These are phyloP conservation scores for Adelognathus sp. DNA, from an alignment of 2,888 invertebrate species.

Conservation along the genomic window DNA sequence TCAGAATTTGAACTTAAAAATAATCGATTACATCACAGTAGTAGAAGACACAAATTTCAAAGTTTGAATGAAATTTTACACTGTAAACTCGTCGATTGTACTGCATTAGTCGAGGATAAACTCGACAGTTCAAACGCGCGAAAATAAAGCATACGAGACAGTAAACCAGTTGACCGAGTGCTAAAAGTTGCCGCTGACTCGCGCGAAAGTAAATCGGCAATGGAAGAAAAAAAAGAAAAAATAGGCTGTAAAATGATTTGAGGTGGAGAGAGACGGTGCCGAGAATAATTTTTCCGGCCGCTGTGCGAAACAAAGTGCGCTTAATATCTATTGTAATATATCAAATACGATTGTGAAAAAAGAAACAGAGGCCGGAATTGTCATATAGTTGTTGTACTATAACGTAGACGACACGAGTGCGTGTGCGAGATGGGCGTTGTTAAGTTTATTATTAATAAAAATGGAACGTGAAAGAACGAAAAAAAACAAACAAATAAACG, in stretches of 20 bases:
- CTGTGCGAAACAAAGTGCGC: background rate
- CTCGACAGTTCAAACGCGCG: background rate
- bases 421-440: constrained; percentile 37
- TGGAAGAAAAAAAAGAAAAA: background rate
- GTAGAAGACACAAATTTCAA: background rate
- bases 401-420: constrained; percentile 31
- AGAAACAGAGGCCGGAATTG: constrained; percentile 2
- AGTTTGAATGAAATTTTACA: background rate
- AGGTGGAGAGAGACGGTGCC: background rate
- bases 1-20: no score
- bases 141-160: background rate
- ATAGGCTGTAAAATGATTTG: background rate
- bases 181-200: background rate
- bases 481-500: constrained; percentile 14
- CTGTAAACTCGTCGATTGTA: background rate
- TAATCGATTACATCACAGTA: no score
- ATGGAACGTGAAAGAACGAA: no score
- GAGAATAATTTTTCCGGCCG: constrained; percentile 12
- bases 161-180: background rate
- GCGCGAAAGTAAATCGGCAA: background rate
- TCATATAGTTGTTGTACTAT: constrained; percentile 29
- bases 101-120: background rate
- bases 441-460: constrained; percentile 55
- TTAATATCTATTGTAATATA: constrained; percentile 2
- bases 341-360: background rate